phyloP scores from a whole-genome alignment of 2,888 invertebrate species.

The Stenichneumon culpator region DNA sequence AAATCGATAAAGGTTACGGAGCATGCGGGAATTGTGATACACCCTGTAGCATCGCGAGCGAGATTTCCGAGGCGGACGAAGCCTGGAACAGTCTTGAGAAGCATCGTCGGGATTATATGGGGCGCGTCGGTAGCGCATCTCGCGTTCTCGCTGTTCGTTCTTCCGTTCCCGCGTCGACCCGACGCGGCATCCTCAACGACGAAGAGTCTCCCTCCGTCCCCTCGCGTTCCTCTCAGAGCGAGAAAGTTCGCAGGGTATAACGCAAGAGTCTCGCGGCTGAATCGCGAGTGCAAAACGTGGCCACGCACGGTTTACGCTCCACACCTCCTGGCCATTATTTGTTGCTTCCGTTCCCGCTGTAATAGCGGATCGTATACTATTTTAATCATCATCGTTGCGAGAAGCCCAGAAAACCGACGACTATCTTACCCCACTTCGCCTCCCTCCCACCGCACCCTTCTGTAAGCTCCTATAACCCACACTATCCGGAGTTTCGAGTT shows the following conservation, averaged over 20 bases:
- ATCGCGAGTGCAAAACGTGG: conserved; percentile 71
- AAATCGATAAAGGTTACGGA: background rate
- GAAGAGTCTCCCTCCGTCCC: conserved; percentile 19
- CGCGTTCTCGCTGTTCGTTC: conserved; percentile 66
- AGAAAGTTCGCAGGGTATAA: conserved; percentile 56
- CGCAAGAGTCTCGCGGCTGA: conserved; percentile 54
- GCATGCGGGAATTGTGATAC: conserved; percentile 37
- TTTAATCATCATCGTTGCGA: conserved; percentile 62
- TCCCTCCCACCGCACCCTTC: background rate
- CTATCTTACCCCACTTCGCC: conserved; percentile 57
- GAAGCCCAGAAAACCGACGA: conserved; percentile 52
- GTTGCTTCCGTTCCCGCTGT: conserved; percentile 83
- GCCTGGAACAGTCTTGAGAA: conserved; percentile 73
- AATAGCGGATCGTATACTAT: conserved; percentile 72
- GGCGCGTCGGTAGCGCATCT: conserved; percentile 79
- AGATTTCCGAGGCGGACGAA: conserved; percentile 79
- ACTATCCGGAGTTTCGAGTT: conserved; percentile 53
- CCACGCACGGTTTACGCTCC: conserved; percentile 83
- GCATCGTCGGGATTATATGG: conserved; percentile 84
- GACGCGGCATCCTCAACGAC: conserved; percentile 12
- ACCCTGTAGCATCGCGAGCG: conserved; percentile 43
- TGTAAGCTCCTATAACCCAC: conserved; percentile 35
- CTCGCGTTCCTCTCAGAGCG: conserved; percentile 26
- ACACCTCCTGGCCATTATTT: conserved; percentile 84
- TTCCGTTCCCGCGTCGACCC: conserved; percentile 61